Percentiles rank a stretch among this genome's conserved stretches.
These are phyloP conservation scores for Aldabrachelys gigantea DNA, from an alignment of 2,113 vertebrate genomes.

Conservation along the genomic window DNA sequence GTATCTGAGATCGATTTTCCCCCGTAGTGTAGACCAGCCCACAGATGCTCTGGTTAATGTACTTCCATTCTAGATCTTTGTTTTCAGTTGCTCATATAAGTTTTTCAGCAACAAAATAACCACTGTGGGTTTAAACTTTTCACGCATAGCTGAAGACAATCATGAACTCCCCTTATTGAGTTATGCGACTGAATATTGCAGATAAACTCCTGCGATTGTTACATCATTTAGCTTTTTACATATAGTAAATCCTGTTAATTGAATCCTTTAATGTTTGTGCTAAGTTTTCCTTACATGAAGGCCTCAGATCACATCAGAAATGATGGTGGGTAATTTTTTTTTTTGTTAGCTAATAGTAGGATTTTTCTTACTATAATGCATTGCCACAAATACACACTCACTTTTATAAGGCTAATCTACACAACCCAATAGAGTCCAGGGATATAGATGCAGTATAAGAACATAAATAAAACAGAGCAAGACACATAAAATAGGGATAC, in stretches of 20 bases:
- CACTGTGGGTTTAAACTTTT: neutral
- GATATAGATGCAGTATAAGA: neutral
- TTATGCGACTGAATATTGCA: neutral
- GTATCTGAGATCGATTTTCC: no score
- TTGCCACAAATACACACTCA: neutral
- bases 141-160: neutral
- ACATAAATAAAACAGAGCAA: neutral
- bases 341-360: neutral
- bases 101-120: neutral
- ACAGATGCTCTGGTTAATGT: neutral
- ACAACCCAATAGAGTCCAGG: neutral
- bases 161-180: neutral
- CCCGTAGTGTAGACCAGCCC: no score
- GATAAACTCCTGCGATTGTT: neutral
- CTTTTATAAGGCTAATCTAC: neutral
- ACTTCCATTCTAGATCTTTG: neutral
- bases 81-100: neutral
- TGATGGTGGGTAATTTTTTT: neutral
- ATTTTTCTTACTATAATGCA: neutral
- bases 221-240: neutral
- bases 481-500: neutral
- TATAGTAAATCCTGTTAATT: neutral
- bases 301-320: neutral
- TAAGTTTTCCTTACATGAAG: neutral
- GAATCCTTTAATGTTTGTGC: neutral